phyloP scores from a whole-genome alignment of 2,888 invertebrate genomes.

The Monoplex corrugatus region DNA sequence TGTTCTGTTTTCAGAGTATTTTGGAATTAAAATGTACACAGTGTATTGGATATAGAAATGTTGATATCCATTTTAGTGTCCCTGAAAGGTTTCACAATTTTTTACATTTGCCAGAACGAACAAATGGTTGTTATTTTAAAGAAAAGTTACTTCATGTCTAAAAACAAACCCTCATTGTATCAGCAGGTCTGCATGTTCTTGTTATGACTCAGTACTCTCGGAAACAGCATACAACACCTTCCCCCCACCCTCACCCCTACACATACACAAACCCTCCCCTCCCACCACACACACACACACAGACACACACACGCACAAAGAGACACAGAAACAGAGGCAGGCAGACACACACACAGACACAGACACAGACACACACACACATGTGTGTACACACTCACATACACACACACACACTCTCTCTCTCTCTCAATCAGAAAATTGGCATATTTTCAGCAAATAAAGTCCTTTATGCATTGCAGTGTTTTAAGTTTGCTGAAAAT shows the following conservation, averaged over 20 bases:
- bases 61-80: background rate
- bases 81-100: background rate
- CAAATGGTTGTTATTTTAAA: background rate
- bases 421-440: background rate
- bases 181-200: too few species aligned
- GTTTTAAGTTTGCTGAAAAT: too few species aligned
- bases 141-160: background rate
- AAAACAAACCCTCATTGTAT: too few species aligned
- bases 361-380: slow-evolving; percentile 13
- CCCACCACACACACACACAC: background rate
- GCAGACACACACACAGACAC: background rate
- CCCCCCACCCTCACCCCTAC: background rate
- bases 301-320: background rate
- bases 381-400: background rate
- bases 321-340: background rate
- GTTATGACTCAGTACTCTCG: too few species aligned
- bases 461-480: background rate
- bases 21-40: background rate
- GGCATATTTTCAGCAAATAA: background rate
- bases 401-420: slow-evolving; percentile 37
- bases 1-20: background rate
- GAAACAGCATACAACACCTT: background rate
- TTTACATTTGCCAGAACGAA: background rate
- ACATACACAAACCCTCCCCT: background rate
- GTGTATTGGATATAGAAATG: background rate